Percentiles rank a stretch among this genome's conserved stretches.
phyloP scores from a whole-genome alignment of 2,113 vertebrate genomes.

The Corythornis vintsioides region DNA sequence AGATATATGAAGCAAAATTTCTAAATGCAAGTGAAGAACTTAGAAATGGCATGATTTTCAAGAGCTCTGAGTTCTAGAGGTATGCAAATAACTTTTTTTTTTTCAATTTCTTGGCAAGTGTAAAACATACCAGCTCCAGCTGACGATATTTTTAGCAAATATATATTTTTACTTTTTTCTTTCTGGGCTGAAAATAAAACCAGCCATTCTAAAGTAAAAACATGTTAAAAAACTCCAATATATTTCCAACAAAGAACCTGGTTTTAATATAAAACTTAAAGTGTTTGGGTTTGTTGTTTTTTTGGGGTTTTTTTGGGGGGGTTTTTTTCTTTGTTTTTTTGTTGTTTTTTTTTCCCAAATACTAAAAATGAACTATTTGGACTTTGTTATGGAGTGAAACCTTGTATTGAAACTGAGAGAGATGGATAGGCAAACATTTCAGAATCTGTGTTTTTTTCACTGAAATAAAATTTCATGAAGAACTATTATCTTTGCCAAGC shows the following conservation, averaged over 20 bases:
- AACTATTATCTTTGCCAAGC: neutral
- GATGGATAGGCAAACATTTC: neutral
- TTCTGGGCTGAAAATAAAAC: neutral
- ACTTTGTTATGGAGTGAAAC: neutral
- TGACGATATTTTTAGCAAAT: conserved; percentile 12
- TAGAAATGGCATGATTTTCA: conserved; percentile 9
- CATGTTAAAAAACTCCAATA: neutral
- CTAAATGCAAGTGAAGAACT: conserved; percentile 4
- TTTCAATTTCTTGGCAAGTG: neutral
- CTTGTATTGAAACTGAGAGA: neutral
- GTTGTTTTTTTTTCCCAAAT: neutral
- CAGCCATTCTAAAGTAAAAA: conserved; percentile 23
- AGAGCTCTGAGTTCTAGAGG: conserved; percentile 3
- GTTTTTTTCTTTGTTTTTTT: too few species aligned
- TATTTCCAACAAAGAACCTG: neutral
- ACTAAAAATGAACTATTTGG: neutral
- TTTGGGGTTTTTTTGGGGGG: too few species aligned
- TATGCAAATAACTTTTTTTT: conserved; percentile 15
- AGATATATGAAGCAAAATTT: neutral
- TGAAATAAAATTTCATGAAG: neutral
- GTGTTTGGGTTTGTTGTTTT: neutral
- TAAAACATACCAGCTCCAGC: neutral
- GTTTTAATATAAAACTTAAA: neutral
- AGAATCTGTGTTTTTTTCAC: neutral
- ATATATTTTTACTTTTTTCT: neutral